Percentiles rank a stretch among this genome's conserved stretches.
Conservation (phyloP, 2,113 vertebrate genomes). For the Tachysurus vachellii region DNA sequence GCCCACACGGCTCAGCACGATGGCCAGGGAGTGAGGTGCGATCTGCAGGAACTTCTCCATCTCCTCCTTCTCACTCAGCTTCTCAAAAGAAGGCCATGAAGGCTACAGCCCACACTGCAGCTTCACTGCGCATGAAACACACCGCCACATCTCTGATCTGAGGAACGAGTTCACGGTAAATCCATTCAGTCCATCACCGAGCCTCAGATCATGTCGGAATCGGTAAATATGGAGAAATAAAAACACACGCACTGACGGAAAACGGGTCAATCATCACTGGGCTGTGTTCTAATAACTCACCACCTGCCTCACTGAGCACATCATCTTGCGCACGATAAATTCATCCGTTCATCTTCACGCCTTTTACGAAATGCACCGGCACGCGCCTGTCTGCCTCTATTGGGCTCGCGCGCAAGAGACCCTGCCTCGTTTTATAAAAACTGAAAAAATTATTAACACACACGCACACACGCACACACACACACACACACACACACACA, state of each 20-base stretch:
- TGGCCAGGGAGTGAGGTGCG: slow-evolving; percentile 88
- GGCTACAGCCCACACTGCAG: slow-evolving; percentile 26
- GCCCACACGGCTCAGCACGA: slow-evolving; percentile 78
- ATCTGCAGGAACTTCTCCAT: slow-evolving; percentile 84
- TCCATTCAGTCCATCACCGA: slow-evolving; percentile 28
- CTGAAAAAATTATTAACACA: background rate
- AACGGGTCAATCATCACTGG: slow-evolving; percentile 19
- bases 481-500: background rate
- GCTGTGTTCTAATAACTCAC: background rate
- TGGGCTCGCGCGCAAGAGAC: background rate
- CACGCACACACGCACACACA: background rate
- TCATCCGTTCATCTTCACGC: slow-evolving; percentile 45
- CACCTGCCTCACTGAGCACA: background rate
- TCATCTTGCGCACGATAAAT: background rate
- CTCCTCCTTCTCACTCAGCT: slow-evolving; percentile 47
- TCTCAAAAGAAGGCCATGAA: slow-evolving; percentile 47
- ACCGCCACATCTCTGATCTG: slow-evolving; percentile 3
- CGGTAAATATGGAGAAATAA: background rate
- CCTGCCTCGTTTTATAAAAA: background rate
- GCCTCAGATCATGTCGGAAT: background rate
- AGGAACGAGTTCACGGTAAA: background rate
- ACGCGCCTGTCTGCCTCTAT: slow-evolving; percentile 23
- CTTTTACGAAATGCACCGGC: slow-evolving; percentile 31
- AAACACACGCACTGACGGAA: background rate
- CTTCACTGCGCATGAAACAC: slow-evolving; percentile 48